These are phyloP conservation scores for Strigops habroptila DNA, from an alignment of 2,113 vertebrate species.

Conservation along the genomic window DNA sequence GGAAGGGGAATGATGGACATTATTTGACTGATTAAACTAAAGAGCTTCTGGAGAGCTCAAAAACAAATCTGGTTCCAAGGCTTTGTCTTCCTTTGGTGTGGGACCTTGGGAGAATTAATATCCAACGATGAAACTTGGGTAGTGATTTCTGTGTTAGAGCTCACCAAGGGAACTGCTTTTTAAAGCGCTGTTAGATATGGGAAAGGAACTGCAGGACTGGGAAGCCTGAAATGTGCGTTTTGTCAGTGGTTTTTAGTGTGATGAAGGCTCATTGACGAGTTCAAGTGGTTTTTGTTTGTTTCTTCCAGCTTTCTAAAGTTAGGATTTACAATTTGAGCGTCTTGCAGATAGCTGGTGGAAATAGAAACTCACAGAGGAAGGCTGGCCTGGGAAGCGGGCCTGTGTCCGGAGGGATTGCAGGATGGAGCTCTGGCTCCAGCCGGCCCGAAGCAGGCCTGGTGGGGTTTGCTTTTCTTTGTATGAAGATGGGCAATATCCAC, in stretches of 20 bases:
- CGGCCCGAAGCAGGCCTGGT: neutral
- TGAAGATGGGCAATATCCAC: neutral
- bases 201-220: neutral
- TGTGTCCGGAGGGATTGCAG: accelerated
- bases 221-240: neutral
- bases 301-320: neutral
- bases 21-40: neutral
- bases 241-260: neutral
- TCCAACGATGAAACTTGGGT: neutral
- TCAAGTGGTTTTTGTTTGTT: neutral
- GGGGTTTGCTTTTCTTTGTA: neutral
- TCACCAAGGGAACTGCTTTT: neutral
- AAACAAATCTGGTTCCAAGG: neutral
- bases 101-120: neutral
- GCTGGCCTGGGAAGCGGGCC: neutral
- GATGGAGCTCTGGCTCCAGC: accelerated
- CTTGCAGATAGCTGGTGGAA: neutral
- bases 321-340: accelerated
- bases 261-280: neutral
- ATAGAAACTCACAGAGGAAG: neutral
- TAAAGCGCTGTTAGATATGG: neutral
- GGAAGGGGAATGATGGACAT: neutral
- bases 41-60: neutral
- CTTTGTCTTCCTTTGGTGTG: neutral
- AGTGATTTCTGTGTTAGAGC: neutral